Conservation (phyloP, 2,113 vertebrate species). For the Bujurquina vittata region DNA sequence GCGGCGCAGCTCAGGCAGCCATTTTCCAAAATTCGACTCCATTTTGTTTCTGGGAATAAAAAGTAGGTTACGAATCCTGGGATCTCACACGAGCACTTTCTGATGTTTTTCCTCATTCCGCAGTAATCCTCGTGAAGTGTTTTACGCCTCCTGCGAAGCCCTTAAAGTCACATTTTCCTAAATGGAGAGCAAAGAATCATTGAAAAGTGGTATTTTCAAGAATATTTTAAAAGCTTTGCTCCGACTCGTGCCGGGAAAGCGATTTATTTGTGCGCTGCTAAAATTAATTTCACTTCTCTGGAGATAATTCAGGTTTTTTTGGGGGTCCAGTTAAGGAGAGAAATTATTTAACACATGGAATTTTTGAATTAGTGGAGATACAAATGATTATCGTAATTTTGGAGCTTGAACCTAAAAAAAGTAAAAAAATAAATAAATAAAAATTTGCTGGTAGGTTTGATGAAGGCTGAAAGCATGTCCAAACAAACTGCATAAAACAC, state of each 20-base stretch:
- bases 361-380: not conserved
- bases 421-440: not conserved
- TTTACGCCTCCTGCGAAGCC: not conserved
- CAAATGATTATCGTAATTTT: not conserved
- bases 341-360: not conserved
- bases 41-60: conserved; percentile 73
- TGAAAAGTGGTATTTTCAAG: not conserved
- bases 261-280: not conserved
- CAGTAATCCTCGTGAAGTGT: not conserved
- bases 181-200: not conserved
- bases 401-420: not conserved
- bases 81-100: conserved; percentile 36
- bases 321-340: not conserved
- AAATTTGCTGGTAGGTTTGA: not conserved
- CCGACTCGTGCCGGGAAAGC: not conserved
- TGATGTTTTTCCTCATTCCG: conserved; percentile 29
- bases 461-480: not conserved
- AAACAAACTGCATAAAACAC: not conserved
- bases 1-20: conserved; percentile 61
- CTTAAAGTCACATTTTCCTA: not conserved
- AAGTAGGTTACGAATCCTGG: conserved; percentile 62
- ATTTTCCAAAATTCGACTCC: conserved; percentile 79
- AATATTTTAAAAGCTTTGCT: not conserved
- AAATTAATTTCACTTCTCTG: not conserved
- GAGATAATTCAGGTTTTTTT: not conserved